Evolutionary conservation across 1,140 invertebrate species (phyloP).

Genomic region (Eupeodes corollae): DNA sequence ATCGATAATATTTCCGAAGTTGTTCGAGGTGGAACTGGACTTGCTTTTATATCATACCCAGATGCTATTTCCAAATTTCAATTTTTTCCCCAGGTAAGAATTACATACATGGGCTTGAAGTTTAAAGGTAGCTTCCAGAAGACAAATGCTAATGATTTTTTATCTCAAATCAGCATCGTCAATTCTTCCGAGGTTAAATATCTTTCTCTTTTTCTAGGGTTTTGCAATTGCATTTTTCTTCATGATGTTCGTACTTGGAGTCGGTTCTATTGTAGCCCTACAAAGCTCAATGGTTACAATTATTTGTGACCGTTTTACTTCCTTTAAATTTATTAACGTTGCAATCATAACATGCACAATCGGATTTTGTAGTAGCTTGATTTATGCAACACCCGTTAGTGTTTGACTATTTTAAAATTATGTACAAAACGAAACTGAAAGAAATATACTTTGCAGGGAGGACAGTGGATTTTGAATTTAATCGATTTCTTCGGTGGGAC

Average conservation of each 20-base stretch:
- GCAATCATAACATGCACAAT: constrained; percentile 45
- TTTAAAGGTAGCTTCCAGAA: no score
- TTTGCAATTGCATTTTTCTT: constrained; percentile 83
- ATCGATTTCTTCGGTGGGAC: constrained; percentile 77
- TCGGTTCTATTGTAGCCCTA: constrained; percentile 61
- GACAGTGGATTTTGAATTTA: constrained; percentile 72
- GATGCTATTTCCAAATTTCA: constrained; percentile 77
- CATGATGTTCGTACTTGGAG: constrained; percentile 73
- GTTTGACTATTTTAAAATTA: background rate
- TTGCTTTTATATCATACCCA: constrained; percentile 81
- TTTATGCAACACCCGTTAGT: constrained; percentile 67
- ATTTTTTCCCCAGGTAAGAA: constrained; percentile 53
- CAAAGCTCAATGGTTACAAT: constrained; percentile 55
- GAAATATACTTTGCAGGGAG: constrained; percentile 50
- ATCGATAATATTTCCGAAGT: constrained; percentile 45
- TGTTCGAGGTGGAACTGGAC: constrained; percentile 53
- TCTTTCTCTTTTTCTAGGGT: constrained; percentile 26
- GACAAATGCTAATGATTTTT: no score
- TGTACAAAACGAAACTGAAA: background rate
- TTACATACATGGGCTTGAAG: no score
- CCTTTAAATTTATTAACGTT: constrained; percentile 49
- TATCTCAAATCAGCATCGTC: no score
- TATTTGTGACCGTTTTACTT: constrained; percentile 58
- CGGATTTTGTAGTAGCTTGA: constrained; percentile 57
- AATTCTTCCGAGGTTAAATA: background rate